Evolutionary conservation across 2,888 invertebrate genomes (phyloP), one percentile per base, ranked within the genome.

Genomic region (Tribolium freemani): DNA sequence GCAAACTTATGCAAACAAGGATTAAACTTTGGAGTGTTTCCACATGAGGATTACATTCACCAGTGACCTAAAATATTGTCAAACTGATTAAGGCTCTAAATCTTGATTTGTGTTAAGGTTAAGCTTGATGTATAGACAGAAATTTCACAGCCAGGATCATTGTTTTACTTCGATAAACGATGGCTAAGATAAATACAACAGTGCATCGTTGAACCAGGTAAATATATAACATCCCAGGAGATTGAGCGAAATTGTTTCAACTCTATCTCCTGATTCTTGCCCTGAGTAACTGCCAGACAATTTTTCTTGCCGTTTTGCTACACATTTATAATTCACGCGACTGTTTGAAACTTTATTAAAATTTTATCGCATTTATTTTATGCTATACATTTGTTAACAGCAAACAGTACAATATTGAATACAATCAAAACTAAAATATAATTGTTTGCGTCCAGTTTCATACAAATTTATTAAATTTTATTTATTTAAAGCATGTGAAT

Each of bases 1-100:
- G 58, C 20, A 10, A 54, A 66, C 53, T 60, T 71, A 60, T 67
- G 67, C 67, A 66, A 71, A 71, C 56, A 26, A 38, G 45, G 66
- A 71, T 60, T 67, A 67, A 67, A 60, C n/a, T 71, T 53, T 71
- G 30, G 5, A 66, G 54, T 31, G 60, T n/a, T 46, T 20, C 53
- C 58, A 48, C 63, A 58, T 58, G 51, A 66, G 60, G 44, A 58
- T 71, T 66, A 66, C 31, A 38, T 20, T 51, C 38, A 13, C 69
- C 53, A 48, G 21, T 69, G 45, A 54, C 57, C 53, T 51, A 69
- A 69, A 30, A 13, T 20, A 57, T 45, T 21, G 53, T 54, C 11
- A 53, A 56, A 16, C 11, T 54, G 16, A 51, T 20, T 51, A 20
- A 13, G 20, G 31, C 13, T 5, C 38, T 56, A 56, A 56, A 56